Conservation (phyloP, 2,888 invertebrate species). For the Maniola hyperantus region DNA sequence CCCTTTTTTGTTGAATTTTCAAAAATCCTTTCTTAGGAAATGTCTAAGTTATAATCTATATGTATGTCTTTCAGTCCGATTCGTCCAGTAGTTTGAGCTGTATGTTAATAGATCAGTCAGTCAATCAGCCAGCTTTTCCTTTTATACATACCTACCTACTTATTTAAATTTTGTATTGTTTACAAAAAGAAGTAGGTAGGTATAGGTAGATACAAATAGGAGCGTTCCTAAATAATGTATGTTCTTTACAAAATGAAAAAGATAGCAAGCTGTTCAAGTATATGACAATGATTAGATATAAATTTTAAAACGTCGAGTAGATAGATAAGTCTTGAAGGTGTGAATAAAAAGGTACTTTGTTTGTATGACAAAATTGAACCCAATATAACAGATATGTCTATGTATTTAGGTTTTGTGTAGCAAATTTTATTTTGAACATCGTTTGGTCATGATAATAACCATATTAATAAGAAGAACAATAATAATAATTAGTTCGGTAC, state of each 20-base stretch:
- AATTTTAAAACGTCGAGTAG: slow-evolving; percentile 35
- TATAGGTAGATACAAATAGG: too few species aligned
- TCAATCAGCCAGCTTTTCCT: too few species aligned
- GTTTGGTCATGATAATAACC: neutral
- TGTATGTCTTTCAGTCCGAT: too few species aligned
- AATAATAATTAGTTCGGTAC: too few species aligned
- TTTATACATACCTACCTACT: too few species aligned
- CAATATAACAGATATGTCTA: too few species aligned
- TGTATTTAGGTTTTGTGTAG: neutral
- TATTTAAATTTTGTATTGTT: neutral
- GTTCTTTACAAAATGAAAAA: slow-evolving; percentile 1
- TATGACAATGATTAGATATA: slow-evolving; percentile 46
- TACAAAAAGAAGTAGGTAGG: slow-evolving; percentile 1
- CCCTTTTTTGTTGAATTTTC: too few species aligned
- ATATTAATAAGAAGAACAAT: neutral
- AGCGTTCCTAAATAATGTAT: too few species aligned
- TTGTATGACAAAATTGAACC: slow-evolving; percentile 14
- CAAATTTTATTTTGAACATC: neutral
- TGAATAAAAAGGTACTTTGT: slow-evolving; percentile 25
- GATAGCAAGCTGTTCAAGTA: slow-evolving; percentile 34
- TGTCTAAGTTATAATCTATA: too few species aligned
- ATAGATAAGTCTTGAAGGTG: slow-evolving; percentile 35
- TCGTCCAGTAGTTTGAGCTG: too few species aligned
- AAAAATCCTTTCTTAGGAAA: too few species aligned
- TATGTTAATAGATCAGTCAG: too few species aligned